A percentile compares a stretch with the other conserved stretches of the same genome.
phyloP scores from a whole-genome alignment of 2,113 vertebrate genomes.

The Chlorodrepanis virens region DNA sequence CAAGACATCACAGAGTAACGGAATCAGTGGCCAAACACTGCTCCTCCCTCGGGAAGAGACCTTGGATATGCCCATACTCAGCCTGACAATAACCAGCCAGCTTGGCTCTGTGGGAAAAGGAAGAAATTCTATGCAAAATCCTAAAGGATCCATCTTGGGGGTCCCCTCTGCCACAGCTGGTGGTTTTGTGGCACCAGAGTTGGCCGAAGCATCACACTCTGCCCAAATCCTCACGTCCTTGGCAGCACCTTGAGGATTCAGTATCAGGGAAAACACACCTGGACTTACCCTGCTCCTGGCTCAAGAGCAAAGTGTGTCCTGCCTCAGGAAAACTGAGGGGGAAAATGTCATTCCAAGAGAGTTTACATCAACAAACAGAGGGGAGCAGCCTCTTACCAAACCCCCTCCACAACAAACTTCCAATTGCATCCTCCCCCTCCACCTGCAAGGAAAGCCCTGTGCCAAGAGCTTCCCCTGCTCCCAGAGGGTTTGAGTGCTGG shows the following conservation, averaged over 20 bases:
- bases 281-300: not conserved
- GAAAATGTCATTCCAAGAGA: not conserved
- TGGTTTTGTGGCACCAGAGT: not conserved
- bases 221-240: not conserved
- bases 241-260: not conserved
- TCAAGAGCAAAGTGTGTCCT: not conserved
- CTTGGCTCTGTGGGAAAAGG: not conserved
- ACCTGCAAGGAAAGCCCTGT: not conserved
- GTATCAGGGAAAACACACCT: not conserved
- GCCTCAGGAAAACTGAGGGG: not conserved
- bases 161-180: not conserved
- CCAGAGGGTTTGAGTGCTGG: not conserved
- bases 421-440: not conserved
- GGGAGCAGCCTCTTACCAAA: not conserved
- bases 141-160: not conserved
- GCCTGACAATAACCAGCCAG: not conserved
- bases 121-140: not conserved
- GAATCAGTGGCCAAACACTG: not conserved
- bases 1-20: fast-evolving
- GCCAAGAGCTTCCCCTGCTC: not conserved
- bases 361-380: not conserved
- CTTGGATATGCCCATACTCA: fast-evolving
- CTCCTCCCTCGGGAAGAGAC: not conserved
- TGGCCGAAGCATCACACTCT: not conserved
- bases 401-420: not conserved